Conservation (phyloP, 2,888 invertebrate species). For the Choreutis nemorana region DNA sequence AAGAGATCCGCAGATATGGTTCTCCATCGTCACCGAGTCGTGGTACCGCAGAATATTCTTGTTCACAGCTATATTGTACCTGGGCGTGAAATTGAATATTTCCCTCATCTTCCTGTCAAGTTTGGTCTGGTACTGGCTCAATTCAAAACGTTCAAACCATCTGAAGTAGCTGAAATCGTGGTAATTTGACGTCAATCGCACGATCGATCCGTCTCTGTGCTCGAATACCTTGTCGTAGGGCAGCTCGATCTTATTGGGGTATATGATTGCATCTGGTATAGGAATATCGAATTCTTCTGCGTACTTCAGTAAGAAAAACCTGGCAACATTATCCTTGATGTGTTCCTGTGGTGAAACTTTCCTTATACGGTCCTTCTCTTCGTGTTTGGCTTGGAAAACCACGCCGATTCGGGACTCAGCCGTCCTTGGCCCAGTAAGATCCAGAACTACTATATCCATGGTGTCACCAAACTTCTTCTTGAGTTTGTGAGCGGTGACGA, state of each 20-base stretch:
- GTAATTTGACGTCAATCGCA: slow-evolving; percentile 27
- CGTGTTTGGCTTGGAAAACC: slow-evolving; percentile 23
- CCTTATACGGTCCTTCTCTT: slow-evolving; percentile 9
- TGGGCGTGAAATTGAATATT: slow-evolving; percentile 25
- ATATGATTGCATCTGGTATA: slow-evolving; percentile 31
- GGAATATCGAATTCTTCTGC: slow-evolving; percentile 37
- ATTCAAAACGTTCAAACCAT: slow-evolving; percentile 40
- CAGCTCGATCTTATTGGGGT: slow-evolving; percentile 19
- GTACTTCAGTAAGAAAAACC: slow-evolving; percentile 30
- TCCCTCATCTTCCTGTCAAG: slow-evolving; percentile 35
- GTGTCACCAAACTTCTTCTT: slow-evolving; percentile 44
- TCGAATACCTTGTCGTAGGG: slow-evolving; percentile 40
- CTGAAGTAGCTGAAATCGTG: slow-evolving; percentile 42
- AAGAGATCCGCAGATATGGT: slow-evolving; percentile 34
- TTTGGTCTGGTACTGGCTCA: slow-evolving; percentile 41
- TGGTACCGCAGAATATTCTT: slow-evolving; percentile 29
- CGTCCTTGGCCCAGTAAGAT: slow-evolving; percentile 19
- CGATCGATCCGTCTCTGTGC: slow-evolving; percentile 31
- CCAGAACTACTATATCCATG: slow-evolving; percentile 47
- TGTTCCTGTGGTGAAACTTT: not conserved
- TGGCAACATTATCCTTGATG: slow-evolving; percentile 24
- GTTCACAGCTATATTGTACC: slow-evolving; percentile 17
- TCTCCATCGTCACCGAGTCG: slow-evolving; percentile 49
- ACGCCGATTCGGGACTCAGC: slow-evolving; percentile 30
- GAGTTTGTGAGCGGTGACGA: slow-evolving; percentile 50